Evolutionary conservation across 2,888 invertebrate genomes (phyloP).

Genomic region (Dryomyza anilis): DNA sequence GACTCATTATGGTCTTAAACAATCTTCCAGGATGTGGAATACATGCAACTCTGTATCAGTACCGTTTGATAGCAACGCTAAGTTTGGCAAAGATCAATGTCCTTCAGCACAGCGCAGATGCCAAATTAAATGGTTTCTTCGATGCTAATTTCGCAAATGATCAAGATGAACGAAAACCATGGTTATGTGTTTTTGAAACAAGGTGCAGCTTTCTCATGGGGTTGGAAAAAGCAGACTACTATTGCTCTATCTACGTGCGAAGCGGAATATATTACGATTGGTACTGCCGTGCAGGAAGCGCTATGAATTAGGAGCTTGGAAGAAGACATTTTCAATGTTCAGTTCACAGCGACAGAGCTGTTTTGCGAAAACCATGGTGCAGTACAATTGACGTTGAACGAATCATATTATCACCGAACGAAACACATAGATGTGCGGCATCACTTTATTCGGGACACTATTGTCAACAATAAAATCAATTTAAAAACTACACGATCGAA

Average conservation of each 20-base stretch:
- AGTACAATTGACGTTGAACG: constrained; percentile 1
- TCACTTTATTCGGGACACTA: neutral
- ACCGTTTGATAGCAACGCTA: constrained; percentile 7
- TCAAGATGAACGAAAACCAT: constrained; percentile 10
- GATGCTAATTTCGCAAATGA: constrained; percentile 22
- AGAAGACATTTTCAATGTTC: neutral
- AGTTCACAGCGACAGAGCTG: neutral
- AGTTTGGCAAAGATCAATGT: neutral
- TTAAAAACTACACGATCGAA: constrained; percentile 4
- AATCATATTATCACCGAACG: neutral
- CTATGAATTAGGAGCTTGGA: constrained; percentile 12
- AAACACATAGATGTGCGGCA: constrained; percentile 9
- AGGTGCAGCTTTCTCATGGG: constrained; percentile 14
- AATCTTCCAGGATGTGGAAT: constrained; percentile 17
- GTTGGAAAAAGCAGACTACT: constrained; percentile 9
- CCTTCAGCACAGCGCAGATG: neutral
- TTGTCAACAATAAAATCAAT: constrained; percentile 2
- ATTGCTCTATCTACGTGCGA: constrained; percentile 18
- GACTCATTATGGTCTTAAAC: constrained; percentile 10
- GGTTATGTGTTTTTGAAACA: constrained; percentile 15
- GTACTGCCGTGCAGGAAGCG: constrained; percentile 2
- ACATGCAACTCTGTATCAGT: neutral
- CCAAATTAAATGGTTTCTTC: constrained; percentile 1
- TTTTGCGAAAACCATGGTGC: neutral
- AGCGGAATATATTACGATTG: constrained; percentile 24